Percentiles rank a stretch among this genome's conserved stretches.
phyloP scores from a whole-genome alignment of 2,797 vertebrate genomes.

The Leuciscus waleckii region DNA sequence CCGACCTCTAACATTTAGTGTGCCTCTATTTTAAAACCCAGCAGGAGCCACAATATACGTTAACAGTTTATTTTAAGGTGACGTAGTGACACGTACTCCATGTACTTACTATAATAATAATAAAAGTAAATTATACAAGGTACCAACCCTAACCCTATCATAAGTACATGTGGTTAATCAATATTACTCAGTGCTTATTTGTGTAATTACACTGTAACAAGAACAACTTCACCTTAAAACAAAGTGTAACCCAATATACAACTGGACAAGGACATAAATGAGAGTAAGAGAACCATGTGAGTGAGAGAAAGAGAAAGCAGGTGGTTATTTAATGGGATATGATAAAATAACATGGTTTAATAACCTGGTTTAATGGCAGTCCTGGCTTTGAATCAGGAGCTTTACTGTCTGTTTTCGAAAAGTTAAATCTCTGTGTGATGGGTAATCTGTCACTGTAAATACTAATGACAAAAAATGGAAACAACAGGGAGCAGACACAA shows the following conservation, averaged over 20 bases:
- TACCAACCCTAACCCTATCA: too few species aligned
- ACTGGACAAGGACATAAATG: neutral
- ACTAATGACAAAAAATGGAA: neutral
- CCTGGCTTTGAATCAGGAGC: neutral
- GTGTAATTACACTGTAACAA: too few species aligned
- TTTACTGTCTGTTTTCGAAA: conserved; percentile 10
- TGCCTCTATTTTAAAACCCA: too few species aligned
- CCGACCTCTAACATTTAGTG: too few species aligned
- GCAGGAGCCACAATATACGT: too few species aligned
- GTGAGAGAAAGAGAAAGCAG: neutral
- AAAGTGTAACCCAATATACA: neutral
- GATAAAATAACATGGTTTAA: neutral
- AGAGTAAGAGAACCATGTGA: neutral
- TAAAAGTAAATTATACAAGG: too few species aligned
- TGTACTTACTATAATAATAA: too few species aligned
- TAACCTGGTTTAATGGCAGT: neutral
- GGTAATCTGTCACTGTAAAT: conserved; percentile 9
- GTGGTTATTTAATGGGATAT: neutral
- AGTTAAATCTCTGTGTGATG: conserved; percentile 10
- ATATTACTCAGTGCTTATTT: too few species aligned
- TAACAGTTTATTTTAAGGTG: too few species aligned
- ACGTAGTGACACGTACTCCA: too few species aligned
- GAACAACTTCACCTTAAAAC: too few species aligned
- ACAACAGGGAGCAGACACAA: neutral
- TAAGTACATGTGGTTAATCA: too few species aligned